Percentiles rank a stretch among this genome's conserved stretches.
phyloP scores from a whole-genome alignment of 2,888 invertebrate genomes.

The Nephrocerus scutellatus region DNA sequence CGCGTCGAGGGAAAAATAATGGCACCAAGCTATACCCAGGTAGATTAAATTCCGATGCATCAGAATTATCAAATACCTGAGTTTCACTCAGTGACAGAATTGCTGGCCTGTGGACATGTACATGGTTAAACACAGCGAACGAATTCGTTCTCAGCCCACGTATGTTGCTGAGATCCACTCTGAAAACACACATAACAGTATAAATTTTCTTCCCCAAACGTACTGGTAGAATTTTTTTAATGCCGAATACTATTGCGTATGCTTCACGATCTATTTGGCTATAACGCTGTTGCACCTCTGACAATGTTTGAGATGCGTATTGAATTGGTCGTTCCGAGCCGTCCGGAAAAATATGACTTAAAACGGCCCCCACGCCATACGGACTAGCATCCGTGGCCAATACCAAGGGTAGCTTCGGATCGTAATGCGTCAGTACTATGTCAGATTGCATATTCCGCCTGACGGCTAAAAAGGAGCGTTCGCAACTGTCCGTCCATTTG shows the following conservation, averaged over 20 bases:
- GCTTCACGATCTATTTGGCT: conserved; percentile 31
- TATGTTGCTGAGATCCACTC: no score
- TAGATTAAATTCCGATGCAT: no score
- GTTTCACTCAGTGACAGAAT: no score
- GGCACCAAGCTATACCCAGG: no score
- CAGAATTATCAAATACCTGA: no score
- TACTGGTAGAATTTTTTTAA: conserved; percentile 41
- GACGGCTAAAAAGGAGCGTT: conserved; percentile 21
- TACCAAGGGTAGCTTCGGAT: conserved; percentile 23
- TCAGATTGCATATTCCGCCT: conserved; percentile 24
- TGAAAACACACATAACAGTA: no score
- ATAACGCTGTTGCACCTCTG: conserved; percentile 27
- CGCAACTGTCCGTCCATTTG: conserved; percentile 23
- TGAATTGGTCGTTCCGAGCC: conserved; percentile 36
- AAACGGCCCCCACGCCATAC: conserved; percentile 30
- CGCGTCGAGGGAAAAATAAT: no score
- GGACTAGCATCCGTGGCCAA: conserved; percentile 26
- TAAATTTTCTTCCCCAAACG: conserved; percentile 33
- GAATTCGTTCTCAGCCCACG: no score
- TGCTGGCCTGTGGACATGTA: no score
- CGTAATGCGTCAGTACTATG: conserved; percentile 23
- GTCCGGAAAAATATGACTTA: conserved; percentile 32
- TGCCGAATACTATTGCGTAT: conserved; percentile 34
- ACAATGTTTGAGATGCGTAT: conserved; percentile 33
- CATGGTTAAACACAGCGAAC: no score